Conservation (phyloP, 2,797 vertebrate genomes). For the Peromyscus eremicus region DNA sequence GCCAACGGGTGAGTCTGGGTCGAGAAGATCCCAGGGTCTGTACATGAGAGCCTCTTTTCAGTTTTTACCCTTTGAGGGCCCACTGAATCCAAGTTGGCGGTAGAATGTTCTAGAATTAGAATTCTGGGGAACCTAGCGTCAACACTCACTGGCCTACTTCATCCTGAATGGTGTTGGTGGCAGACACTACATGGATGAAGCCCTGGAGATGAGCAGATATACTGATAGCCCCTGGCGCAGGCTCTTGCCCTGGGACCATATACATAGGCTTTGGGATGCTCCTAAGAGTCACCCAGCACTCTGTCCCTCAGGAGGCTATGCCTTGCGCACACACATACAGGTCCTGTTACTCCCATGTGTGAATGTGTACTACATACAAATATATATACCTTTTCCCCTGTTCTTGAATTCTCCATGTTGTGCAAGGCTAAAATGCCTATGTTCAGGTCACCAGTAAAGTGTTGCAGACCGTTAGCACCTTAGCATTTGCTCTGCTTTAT, state of each 20-base stretch:
- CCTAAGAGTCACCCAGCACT: fast-evolving
- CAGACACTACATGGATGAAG: not conserved
- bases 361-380: not conserved
- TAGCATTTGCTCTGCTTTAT: not conserved
- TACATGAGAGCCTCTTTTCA: not conserved
- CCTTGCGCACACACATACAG: not conserved
- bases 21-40: not conserved
- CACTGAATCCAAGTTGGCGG: not conserved
- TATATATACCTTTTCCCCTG: not conserved
- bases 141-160: fast-evolving
- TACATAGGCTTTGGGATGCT: fast-evolving
- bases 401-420: not conserved
- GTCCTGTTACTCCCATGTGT: not conserved
- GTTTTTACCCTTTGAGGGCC: not conserved
- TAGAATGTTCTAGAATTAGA: not conserved
- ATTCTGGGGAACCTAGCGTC: not conserved
- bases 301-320: not conserved
- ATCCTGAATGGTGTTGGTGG: not conserved
- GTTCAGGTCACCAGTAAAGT: not conserved
- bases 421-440: not conserved
- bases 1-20: not conserved
- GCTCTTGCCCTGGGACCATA: not conserved
- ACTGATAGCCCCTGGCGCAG: not conserved
- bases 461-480: fast-evolving
- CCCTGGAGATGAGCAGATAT: fast-evolving